Base-by-base conservation (phyloP, 2,888 invertebrate genomes). In the Ochlodes sylvanus region DNA sequence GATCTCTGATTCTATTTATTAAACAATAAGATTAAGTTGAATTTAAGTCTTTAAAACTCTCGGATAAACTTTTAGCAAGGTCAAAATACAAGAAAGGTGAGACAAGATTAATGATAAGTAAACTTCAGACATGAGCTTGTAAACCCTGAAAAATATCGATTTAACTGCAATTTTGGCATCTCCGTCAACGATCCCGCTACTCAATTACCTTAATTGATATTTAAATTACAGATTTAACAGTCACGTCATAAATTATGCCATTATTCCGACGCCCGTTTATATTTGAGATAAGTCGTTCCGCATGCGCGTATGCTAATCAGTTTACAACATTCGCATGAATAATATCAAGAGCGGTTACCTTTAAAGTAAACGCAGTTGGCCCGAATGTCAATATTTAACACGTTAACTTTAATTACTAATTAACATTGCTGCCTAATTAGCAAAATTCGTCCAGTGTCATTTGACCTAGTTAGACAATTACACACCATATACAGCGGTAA, bases 261-360 rank as follows among this genome's bases (percentile, higher is more conserved):
- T 50, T 61, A 61, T 44, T 47, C n/a, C 15, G 27, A 61, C 15
- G 27, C 47, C 52, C 60, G 32, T 10, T 41, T 62, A 62, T 42
- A 54, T 54, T 55, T 32, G 19, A 32, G 44, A 60, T 61, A 70
- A 72, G 42, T 34, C 38, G 44, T 68, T 70, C 69, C 57, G 57
- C n/a, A n/a, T 56, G 67, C 21, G 54, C 64, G 47, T 69, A 71
- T 71, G 73, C 71, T 57, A 74, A 74, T 72, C 21, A 56, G 57
- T 70, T 74, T 74, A 62, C 71, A 65, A 72, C 72, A 72, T 67
- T 69, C 61, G 58, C 70, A 47, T 27, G 62, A 63, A 64, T 71
- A 72, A 68, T 73, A 73, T 71, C 72, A 71, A 73, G 71, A 71
- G 56, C 74, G 68, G 61, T 69, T 71, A 57, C 57, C 38, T 57